Conservation (phyloP, 2,888 invertebrate genomes). For the Nesidiocoris tenuis region DNA sequence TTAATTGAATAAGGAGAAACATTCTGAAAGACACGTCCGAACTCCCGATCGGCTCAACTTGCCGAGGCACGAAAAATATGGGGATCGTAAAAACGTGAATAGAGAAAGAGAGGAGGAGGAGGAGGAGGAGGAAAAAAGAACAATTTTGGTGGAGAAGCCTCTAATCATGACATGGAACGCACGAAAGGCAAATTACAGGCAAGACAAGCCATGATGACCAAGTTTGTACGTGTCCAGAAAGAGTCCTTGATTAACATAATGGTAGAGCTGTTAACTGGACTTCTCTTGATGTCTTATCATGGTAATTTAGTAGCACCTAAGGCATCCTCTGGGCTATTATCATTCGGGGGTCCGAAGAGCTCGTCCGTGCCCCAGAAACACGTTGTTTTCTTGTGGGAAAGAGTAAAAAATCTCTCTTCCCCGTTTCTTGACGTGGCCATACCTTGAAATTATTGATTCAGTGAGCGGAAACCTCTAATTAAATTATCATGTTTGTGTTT, state of each 20-base stretch:
- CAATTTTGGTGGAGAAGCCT: slow-evolving; percentile 16
- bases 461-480: slow-evolving; percentile 27
- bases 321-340: slow-evolving; percentile 34
- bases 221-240: slow-evolving; percentile 41
- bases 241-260: slow-evolving; percentile 39
- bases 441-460: slow-evolving; percentile 32
- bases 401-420: not conserved
- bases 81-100: not conserved
- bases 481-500: slow-evolving; percentile 35
- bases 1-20: slow-evolving; percentile 24
- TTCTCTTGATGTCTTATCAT: slow-evolving; percentile 40
- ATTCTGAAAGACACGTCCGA: not conserved
- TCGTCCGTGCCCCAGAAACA: slow-evolving; percentile 12
- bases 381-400: slow-evolving; percentile 24
- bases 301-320: slow-evolving; percentile 44
- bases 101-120: slow-evolving; percentile 4
- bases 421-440: not conserved
- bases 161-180: slow-evolving; percentile 42
- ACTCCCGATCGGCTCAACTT: not conserved
- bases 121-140: slow-evolving; percentile 6
- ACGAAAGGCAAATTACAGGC: slow-evolving; percentile 43
- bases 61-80: not conserved
- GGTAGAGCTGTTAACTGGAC: slow-evolving; percentile 42
- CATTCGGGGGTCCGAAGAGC: slow-evolving; percentile 20
- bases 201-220: slow-evolving; percentile 35